A percentile compares a stretch with the other conserved stretches of the same genome.
phyloP scores from a whole-genome alignment of 2,888 invertebrate genomes.

The Meandrusa payeni region DNA sequence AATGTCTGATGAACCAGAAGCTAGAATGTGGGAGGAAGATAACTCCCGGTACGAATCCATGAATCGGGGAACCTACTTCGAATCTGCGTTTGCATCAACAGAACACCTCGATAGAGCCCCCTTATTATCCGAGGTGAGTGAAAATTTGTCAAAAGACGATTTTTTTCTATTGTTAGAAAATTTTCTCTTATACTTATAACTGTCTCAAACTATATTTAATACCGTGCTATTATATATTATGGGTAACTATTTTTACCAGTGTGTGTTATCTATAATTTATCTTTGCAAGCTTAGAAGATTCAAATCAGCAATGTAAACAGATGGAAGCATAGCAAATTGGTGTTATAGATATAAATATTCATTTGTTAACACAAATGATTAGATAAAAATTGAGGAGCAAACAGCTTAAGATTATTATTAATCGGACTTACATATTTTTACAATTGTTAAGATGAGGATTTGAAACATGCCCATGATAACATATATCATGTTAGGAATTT shows the following conservation, averaged over 20 bases:
- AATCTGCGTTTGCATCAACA: slow-evolving; percentile 68
- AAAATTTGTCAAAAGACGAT: neutral
- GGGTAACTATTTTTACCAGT: no score
- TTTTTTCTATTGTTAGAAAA: neutral
- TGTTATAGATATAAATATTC: neutral
- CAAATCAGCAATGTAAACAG: neutral
- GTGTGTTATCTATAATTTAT: no score
- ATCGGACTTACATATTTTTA: no score
- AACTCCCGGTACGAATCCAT: slow-evolving; percentile 62
- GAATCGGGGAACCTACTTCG: slow-evolving; percentile 60
- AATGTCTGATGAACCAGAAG: slow-evolving; percentile 76
- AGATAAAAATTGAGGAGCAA: no score
- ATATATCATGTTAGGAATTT: no score
- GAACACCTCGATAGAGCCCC: slow-evolving; percentile 71
- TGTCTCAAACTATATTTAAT: slow-evolving; percentile 10
- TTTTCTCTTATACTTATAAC: no score
- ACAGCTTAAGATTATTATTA: no score
- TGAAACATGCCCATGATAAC: no score
- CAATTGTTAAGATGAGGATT: no score
- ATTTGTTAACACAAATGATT: neutral
- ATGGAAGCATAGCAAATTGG: neutral
- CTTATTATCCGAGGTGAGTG: slow-evolving; percentile 64
- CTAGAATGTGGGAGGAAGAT: slow-evolving; percentile 75
- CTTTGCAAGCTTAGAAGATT: neutral
- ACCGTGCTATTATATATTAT: no score